These are phyloP conservation scores for Coleophora flavipennella DNA, from an alignment of 2,888 invertebrate genomes.

Conservation along the genomic window DNA sequence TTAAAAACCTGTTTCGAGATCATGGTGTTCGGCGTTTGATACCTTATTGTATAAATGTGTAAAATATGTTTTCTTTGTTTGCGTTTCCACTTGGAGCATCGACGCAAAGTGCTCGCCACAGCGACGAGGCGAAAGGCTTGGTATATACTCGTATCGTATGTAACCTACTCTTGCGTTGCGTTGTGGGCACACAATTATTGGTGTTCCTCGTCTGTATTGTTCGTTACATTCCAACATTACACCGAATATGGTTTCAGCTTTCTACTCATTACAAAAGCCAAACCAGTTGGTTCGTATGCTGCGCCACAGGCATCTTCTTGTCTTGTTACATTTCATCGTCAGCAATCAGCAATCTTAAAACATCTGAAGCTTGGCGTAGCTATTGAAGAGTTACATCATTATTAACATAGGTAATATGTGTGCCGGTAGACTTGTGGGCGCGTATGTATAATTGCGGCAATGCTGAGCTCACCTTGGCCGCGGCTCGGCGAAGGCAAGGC, in stretches of 20 bases:
- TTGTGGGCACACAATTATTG: neutral
- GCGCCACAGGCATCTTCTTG: too few relatives aligned
- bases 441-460: constrained; percentile 56
- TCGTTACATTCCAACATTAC: too few relatives aligned
- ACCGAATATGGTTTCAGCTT: too few relatives aligned
- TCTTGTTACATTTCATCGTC: too few relatives aligned
- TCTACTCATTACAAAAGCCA: too few relatives aligned
- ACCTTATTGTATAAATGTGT: constrained; percentile 32
- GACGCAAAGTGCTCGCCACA: constrained; percentile 12
- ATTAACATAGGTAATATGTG: constrained; percentile 9
- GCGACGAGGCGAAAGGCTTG: too few relatives aligned
- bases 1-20: constrained; percentile 28
- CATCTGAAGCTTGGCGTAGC: too few relatives aligned
- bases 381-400: neutral
- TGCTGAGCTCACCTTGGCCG: constrained; percentile 61
- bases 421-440: constrained; percentile 60
- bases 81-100: constrained; percentile 22
- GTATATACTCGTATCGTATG: neutral
- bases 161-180: too few relatives aligned
- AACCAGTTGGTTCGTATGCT: too few relatives aligned
- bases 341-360: too few relatives aligned
- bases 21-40: constrained; percentile 14
- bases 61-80: constrained; percentile 28
- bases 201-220: neutral
- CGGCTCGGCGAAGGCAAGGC: constrained; percentile 60